A percentile compares a stretch with the other conserved stretches of the same genome.
Evolutionary conservation across 2,797 vertebrate species (phyloP).

Genomic region (Sebastes kiyomatsui): DNA sequence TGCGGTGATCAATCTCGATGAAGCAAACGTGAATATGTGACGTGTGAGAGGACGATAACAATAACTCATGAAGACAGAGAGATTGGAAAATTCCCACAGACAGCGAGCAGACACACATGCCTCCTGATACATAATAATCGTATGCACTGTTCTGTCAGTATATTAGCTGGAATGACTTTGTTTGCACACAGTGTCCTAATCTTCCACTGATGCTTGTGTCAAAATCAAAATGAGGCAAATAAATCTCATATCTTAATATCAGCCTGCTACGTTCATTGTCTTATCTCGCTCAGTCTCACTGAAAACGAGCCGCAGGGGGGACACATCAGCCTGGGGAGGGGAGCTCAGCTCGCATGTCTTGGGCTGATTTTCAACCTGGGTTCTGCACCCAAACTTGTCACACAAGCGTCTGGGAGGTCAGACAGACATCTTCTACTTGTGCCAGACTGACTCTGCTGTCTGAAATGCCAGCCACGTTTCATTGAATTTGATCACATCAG

Average conservation of each 20-base stretch:
- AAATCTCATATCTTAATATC: background rate
- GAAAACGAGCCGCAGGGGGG: background rate
- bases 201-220: background rate
- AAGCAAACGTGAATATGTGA: background rate
- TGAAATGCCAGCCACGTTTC: slow-evolving; percentile 29
- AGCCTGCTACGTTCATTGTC: background rate
- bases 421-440: background rate
- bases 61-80: background rate
- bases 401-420: slow-evolving; percentile 23
- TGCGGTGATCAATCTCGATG: background rate
- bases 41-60: background rate
- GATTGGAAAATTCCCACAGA: background rate
- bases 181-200: no score
- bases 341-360: slow-evolving; percentile 4
- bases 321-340: background rate
- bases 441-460: slow-evolving; percentile 8
- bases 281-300: background rate
- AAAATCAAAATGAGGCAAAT: background rate
- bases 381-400: slow-evolving; percentile 29
- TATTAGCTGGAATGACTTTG: background rate
- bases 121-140: background rate
- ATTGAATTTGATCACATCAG: slow-evolving; percentile 26
- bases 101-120: background rate
- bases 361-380: background rate
- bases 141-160: background rate